Base-by-base conservation (phyloP, 2,888 invertebrate genomes). In the Neoascia interrupta region DNA sequence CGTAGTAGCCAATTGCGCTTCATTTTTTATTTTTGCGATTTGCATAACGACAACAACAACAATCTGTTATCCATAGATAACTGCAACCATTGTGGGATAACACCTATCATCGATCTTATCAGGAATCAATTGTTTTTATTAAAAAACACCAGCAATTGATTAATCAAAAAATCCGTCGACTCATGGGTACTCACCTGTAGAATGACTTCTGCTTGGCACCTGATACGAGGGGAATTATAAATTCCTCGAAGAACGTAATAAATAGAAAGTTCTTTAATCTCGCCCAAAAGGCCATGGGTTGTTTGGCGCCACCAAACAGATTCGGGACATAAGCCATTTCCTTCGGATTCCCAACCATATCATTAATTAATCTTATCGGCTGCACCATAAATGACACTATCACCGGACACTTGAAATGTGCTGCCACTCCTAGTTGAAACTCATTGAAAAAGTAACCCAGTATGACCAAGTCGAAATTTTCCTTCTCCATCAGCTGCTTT, bases 391-490 rank as follows among this genome's bases (percentile, higher is more conserved):
- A 88, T 43, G 80, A 83, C 1, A 85, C 0, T 18, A 87, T 83
- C 0, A 87, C 10, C 0, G 88, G 88, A 5, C 84, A 84, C 2
- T 87, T 86, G 19, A 87, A 86, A 39, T 81, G 83, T 0, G 84
- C 82, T 0, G 85, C 85, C 3, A 87, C 60, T 0, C 85, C 86
- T n/a, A 86, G 23, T 18, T 79, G 68, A 15, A 75, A 79, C 5
- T 83, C 82, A 41, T 81, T 82, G 1, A 82, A 19, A 18, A 81
- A 70, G 58, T 63, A 81, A 34, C 81, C 84, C 4, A 81, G 51
- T 10, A 83, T 60, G 0, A 84, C 75, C 28, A 84, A 66, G 69
- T 83, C 83, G 26, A 83, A 84, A 0, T 34, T 26, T 6, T 66
- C 82, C 6, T 73, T 66, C 5, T 53, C n/a, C 81, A 83, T 81